Conservation (phyloP, 2,113 vertebrate species). For the Cynocephalus volans region DNA sequence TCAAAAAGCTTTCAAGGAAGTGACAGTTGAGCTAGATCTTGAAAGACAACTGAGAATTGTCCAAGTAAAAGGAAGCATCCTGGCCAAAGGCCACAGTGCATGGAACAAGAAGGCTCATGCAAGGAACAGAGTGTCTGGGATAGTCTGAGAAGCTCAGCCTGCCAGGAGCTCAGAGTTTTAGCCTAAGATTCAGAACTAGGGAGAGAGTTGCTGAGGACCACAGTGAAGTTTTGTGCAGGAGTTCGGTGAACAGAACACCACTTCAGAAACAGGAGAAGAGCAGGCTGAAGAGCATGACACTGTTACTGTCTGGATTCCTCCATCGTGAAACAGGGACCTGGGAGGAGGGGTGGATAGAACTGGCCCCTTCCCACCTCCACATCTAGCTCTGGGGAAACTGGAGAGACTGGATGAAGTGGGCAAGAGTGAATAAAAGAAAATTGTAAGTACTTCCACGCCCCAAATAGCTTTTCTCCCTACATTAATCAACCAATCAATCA, state of each 20-base stretch:
- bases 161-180: neutral
- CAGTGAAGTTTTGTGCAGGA: neutral
- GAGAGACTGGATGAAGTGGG: neutral
- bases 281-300: neutral
- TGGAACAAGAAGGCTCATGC: neutral
- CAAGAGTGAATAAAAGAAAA: neutral
- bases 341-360: neutral
- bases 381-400: neutral
- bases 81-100: neutral
- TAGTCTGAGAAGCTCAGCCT: rapidly evolving
- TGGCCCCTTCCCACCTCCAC: neutral
- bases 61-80: neutral
- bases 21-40: neutral
- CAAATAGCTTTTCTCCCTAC: neutral
- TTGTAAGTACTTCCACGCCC: neutral
- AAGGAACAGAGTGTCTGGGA: no score
- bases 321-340: neutral
- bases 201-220: neutral
- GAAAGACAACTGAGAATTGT: neutral
- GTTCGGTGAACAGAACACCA: neutral
- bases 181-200: neutral
- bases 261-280: neutral
- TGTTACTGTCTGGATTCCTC: neutral
- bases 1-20: neutral
- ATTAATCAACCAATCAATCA: neutral